Base-by-base conservation (phyloP, 1,140 invertebrate genomes). In the Caenorhabditis remanei region DNA sequence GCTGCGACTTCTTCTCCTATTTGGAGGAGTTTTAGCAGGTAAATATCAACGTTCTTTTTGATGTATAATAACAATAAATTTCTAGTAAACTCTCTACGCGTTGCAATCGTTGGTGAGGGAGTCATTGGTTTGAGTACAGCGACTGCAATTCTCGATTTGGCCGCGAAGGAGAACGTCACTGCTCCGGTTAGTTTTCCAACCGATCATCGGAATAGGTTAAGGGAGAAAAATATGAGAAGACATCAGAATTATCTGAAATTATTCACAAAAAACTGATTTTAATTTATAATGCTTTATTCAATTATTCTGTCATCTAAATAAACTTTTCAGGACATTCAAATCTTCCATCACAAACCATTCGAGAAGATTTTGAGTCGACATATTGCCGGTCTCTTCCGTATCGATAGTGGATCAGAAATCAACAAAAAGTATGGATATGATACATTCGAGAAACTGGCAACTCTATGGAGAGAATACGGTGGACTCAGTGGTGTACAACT, bases 61-160 rank as follows among this genome's bases (percentile, higher is more conserved):
- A n/a, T 16, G 7, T n/a, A 43, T 14, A 0, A 16, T 71, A 16
- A 32, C 8, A 71, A 46, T 8, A 2, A 8, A 48, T n/a, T 48
- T 75, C 43, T 24, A 75, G 67, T 46, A 48, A 75, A 46, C 43
- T 46, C 41, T 46, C 71, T 79, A 16, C 71, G 71, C 21, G 91
- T 95, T n/a, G 94, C 94, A 13, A 93, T 95, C 16, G 90, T 95
- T 32, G 95, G 95, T 19, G 95, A 93, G 7, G 95, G 95, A 55
- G 92, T 95, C 24, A 94, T 95, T 41, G 95, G 95, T 11, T 88
- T 95, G 40, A 94, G 94, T 24, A 93, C 94, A 14, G 95, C 95
- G 0, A 88, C 95, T 1, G 93, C 93, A 11, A 92, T 95, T 32
- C 94, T 95, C 90, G 90, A 94, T 67, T 89, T 90, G 83, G 92